Conservation (phyloP, 1,140 invertebrate species). For the Solenopsis invicta region DNA sequence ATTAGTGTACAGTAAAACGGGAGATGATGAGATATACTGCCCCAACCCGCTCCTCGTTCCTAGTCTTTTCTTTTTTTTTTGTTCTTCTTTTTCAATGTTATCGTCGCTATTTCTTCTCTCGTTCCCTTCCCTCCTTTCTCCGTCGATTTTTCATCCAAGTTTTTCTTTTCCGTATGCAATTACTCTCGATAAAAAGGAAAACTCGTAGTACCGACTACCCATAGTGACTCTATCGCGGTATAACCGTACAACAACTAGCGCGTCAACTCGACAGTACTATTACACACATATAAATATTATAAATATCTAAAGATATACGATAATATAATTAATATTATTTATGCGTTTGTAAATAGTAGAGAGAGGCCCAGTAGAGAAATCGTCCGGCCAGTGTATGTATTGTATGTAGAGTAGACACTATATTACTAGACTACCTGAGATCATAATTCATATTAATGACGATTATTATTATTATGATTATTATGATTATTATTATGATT, state of each 20-base stretch:
- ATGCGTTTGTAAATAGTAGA: slow-evolving; percentile 87
- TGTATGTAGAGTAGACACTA: slow-evolving; percentile 86
- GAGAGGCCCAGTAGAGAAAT: slow-evolving; percentile 77
- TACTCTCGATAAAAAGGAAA: slow-evolving; percentile 44
- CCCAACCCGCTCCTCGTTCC: slow-evolving; percentile 26
- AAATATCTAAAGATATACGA: slow-evolving; percentile 84
- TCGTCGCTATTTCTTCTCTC: slow-evolving; percentile 25
- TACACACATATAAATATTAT: slow-evolving; percentile 77
- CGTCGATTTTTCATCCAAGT: not conserved
- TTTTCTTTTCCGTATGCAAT: slow-evolving; percentile 15
- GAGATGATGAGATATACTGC: slow-evolving; percentile 68
- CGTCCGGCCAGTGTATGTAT: slow-evolving; percentile 86
- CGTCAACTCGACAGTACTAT: slow-evolving; percentile 72
- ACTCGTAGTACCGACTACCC: slow-evolving; percentile 66
- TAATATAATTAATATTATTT: slow-evolving; percentile 86
- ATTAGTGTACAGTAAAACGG: slow-evolving; percentile 85
- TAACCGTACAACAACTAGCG: slow-evolving; percentile 71
- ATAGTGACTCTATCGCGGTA: slow-evolving; percentile 58
- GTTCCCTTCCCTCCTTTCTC: not conserved
- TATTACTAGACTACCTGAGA: slow-evolving; percentile 83
- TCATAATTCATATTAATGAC: slow-evolving; percentile 83
- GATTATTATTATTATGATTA: slow-evolving; percentile 80
- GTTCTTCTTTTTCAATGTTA: not conserved
- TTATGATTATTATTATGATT: slow-evolving; percentile 82
- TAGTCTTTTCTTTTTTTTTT: slow-evolving; percentile 33